phyloP scores from a whole-genome alignment of 2,888 invertebrate genomes.

The Muschampia plurimacula region DNA sequence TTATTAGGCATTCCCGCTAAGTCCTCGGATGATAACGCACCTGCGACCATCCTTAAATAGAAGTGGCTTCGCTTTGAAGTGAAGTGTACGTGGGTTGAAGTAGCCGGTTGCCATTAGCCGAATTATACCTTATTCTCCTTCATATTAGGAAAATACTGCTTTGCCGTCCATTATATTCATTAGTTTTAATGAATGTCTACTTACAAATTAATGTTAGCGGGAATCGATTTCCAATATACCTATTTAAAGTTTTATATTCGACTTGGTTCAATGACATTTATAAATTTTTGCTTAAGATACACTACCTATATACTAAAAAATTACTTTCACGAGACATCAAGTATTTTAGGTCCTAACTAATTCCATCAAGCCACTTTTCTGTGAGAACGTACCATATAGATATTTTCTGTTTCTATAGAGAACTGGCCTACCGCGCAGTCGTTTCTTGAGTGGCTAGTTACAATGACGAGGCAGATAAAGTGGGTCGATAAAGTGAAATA shows the following conservation, averaged over 20 bases:
- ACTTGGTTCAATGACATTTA: background rate
- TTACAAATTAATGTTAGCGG: background rate
- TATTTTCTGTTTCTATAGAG: constrained; percentile 32
- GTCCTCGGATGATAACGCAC: constrained; percentile 39
- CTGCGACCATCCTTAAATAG: constrained; percentile 37
- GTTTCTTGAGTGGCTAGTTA: constrained; percentile 78
- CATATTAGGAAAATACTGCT: constrained; percentile 27
- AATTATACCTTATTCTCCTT: constrained; percentile 35
- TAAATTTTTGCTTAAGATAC: background rate
- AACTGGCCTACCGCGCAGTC: constrained; percentile 59
- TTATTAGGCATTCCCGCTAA: constrained; percentile 36
- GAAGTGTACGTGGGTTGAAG: constrained; percentile 35
- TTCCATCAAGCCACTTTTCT: constrained; percentile 1
- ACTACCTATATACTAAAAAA: too few species aligned
- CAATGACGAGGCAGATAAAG: constrained; percentile 83
- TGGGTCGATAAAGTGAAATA: constrained; percentile 83
- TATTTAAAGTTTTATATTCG: background rate
- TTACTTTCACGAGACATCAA: too few species aligned
- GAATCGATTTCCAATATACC: background rate
- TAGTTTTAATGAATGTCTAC: background rate
- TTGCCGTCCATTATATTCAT: constrained; percentile 5
- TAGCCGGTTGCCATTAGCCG: constrained; percentile 33
- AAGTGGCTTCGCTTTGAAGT: constrained; percentile 36
- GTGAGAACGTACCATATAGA: background rate
- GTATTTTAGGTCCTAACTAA: too few species aligned